A percentile compares a stretch with the other conserved stretches of the same genome.
Conservation (phyloP, 2,113 vertebrate species). For the Taurulus bubalis region DNA sequence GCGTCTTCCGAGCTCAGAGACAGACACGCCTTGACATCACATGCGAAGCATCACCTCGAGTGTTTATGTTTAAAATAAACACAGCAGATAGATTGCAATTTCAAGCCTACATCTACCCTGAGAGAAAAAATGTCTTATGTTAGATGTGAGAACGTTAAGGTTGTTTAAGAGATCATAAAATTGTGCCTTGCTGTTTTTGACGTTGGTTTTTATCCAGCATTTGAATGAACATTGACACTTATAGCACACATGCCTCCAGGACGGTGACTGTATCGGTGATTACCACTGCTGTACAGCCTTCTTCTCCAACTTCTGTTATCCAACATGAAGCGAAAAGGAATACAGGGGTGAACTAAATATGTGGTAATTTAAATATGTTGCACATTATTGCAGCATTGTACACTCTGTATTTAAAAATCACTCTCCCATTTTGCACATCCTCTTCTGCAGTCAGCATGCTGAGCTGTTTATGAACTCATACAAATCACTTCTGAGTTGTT, state of each 20-base stretch:
- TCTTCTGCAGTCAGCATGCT: neutral
- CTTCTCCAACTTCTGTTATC: neutral
- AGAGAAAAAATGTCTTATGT: conserved; percentile 28
- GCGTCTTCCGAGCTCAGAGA: conserved; percentile 44
- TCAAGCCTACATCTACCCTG: conserved; percentile 32
- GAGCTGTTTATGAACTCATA: neutral
- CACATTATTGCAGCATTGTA: neutral
- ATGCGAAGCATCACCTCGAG: conserved; percentile 31
- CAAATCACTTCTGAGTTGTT: conserved; percentile 9
- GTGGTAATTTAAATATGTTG: neutral
- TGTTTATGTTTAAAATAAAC: conserved; percentile 59
- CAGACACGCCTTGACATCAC: conserved; percentile 54
- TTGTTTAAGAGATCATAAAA: conserved; percentile 40
- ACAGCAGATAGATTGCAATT: conserved; percentile 35
- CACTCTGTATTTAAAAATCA: neutral
- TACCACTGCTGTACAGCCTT: conserved; percentile 1
- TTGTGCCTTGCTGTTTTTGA: conserved; percentile 24
- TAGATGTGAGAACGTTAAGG: conserved; percentile 34
- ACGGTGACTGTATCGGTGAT: neutral
- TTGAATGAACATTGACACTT: conserved; percentile 22
- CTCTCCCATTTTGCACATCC: neutral
- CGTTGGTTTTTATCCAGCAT: conserved; percentile 30
- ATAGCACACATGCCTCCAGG: conserved; percentile 10
- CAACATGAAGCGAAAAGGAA: neutral
- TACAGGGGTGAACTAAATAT: neutral